A percentile compares a stretch with the other conserved stretches of the same genome.
Evolutionary conservation across 2,888 invertebrate species (phyloP).

Genomic region (Chaetogeoica ovagalla): DNA sequence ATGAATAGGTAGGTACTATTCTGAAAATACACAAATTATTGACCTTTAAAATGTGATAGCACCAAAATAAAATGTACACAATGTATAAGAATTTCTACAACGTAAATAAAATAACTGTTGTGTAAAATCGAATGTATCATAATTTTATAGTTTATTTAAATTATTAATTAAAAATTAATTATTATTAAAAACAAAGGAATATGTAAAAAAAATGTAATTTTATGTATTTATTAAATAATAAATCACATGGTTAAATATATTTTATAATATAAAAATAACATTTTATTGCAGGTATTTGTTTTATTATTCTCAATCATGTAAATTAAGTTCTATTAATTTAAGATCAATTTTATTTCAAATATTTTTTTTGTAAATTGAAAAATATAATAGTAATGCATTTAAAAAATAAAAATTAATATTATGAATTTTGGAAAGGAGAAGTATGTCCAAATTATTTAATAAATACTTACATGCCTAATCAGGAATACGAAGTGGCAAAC

Average conservation of each 20-base stretch:
- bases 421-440: neutral
- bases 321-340: no score
- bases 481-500: constrained; percentile 11
- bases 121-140: constrained; percentile 8
- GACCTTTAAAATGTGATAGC: constrained; percentile 36
- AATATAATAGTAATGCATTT: no score
- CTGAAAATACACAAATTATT: constrained; percentile 22
- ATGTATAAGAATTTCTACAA: neutral
- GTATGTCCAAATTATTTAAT: neutral
- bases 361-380: no score
- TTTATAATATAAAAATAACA: no score
- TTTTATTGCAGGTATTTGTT: no score
- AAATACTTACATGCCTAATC: constrained; percentile 9
- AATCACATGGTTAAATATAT: neutral
- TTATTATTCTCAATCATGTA: no score
- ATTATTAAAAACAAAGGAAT: neutral
- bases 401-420: neutral
- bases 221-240: neutral
- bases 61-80: neutral
- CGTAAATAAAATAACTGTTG: constrained; percentile 7
- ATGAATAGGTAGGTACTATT: neutral
- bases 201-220: neutral
- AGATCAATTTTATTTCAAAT: no score
- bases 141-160: constrained; percentile 4
- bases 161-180: no score